A percentile compares a stretch with the other conserved stretches of the same genome.
phyloP scores from a whole-genome alignment of 2,888 invertebrate species.

The Hypolimnas misippus region DNA sequence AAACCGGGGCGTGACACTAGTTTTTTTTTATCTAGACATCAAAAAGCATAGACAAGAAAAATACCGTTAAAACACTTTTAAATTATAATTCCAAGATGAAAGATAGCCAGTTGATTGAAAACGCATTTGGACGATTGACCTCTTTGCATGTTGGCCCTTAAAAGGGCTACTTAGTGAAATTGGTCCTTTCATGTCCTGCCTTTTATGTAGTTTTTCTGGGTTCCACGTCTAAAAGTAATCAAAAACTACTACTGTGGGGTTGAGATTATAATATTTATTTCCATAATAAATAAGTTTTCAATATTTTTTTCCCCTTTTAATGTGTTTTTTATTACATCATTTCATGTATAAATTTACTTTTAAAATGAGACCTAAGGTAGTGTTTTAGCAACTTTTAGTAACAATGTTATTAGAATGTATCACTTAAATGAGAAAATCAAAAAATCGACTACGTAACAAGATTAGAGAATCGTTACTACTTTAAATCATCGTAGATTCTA shows the following conservation, averaged over 20 bases:
- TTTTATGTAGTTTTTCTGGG: slow-evolving; percentile 43
- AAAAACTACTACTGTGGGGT: slow-evolving; percentile 10
- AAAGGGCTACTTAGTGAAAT: slow-evolving; percentile 73
- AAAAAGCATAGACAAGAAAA: background rate
- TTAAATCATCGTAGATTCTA: no score
- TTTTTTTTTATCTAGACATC: background rate
- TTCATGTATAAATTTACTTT: no score
- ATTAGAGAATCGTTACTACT: no score
- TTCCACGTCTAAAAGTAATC: background rate
- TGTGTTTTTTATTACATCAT: no score
- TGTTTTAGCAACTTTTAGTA: no score
- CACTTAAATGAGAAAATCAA: no score
- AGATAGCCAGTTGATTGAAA: slow-evolving; percentile 65
- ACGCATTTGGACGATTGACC: slow-evolving; percentile 69
- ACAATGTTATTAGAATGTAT: no score
- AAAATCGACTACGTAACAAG: no score
- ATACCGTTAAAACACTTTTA: slow-evolving; percentile 20
- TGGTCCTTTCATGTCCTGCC: slow-evolving; percentile 72
- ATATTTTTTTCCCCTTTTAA: no score
- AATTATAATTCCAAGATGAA: slow-evolving; percentile 60
- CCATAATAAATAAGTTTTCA: background rate
- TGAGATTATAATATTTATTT: background rate
- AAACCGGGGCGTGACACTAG: no score
- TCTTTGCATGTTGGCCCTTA: slow-evolving; percentile 55
- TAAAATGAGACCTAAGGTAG: no score